Percentiles rank a stretch among this genome's conserved stretches.
Conservation (phyloP, 2,888 invertebrate genomes). For the Saturnia japonica region DNA sequence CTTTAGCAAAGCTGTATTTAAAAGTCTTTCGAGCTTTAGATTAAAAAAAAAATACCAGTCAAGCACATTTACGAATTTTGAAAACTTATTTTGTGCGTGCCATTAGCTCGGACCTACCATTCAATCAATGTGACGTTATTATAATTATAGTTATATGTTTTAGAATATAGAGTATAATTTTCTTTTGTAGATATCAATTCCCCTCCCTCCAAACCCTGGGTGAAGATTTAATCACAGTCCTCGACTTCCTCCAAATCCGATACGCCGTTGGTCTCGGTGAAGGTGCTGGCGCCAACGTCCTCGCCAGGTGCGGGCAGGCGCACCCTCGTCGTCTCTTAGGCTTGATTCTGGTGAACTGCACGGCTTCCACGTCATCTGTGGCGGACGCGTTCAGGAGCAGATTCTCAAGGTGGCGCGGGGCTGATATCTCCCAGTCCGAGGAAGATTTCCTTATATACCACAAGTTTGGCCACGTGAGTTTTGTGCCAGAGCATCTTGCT, state of each 20-base stretch:
- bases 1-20: too few relatives aligned
- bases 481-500: conserved; percentile 51
- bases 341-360: conserved; percentile 92
- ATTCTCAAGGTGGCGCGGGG: conserved; percentile 92
- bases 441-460: conserved; percentile 94
- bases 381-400: conserved; percentile 92
- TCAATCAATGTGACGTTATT: too few relatives aligned
- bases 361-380: conserved; percentile 92
- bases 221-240: conserved; percentile 89
- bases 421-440: conserved; percentile 92
- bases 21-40: too few relatives aligned
- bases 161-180: not conserved
- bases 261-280: conserved; percentile 93
- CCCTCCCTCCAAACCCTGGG: conserved; percentile 91
- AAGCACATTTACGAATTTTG: too few relatives aligned
- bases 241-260: conserved; percentile 91
- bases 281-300: conserved; percentile 93
- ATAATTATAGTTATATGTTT: not conserved
- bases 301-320: conserved; percentile 91
- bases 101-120: too few relatives aligned
- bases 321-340: conserved; percentile 90
- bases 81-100: too few relatives aligned
- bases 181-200: conserved; percentile 85
- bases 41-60: too few relatives aligned
- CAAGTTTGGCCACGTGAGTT: conserved; percentile 95